A percentile compares a stretch with the other conserved stretches of the same genome.
Conservation (phyloP, 1,140 invertebrate species). For the Pollicipes pollicipes region DNA sequence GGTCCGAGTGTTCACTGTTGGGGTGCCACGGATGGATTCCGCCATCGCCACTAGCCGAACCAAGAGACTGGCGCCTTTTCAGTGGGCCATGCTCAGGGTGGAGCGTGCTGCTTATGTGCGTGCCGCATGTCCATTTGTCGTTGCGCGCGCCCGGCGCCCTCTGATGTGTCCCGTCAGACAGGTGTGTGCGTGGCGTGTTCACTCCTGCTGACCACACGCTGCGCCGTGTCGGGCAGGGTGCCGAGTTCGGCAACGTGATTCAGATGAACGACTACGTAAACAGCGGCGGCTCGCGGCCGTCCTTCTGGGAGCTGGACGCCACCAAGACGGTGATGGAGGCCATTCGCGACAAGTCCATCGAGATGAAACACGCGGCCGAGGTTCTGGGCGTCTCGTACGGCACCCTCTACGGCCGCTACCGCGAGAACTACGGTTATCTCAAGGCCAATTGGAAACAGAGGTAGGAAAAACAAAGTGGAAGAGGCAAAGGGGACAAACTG, state of each 20-base stretch:
- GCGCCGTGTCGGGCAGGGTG: too few relatives aligned
- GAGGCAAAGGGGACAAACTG: neutral
- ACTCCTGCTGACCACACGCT: too few relatives aligned
- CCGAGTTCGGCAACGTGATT: slow-evolving; percentile 3
- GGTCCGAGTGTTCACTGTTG: too few relatives aligned
- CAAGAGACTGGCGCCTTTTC: too few relatives aligned
- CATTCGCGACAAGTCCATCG: slow-evolving; percentile 57
- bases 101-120: too few relatives aligned
- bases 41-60: too few relatives aligned
- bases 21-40: too few relatives aligned
- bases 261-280: slow-evolving; percentile 6
- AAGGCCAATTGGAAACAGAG: slow-evolving; percentile 2
- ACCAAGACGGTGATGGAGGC: slow-evolving; percentile 67
- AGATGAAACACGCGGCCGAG: slow-evolving; percentile 83
- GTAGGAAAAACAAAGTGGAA: neutral
- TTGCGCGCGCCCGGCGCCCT: too few relatives aligned
- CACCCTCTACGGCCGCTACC: slow-evolving; percentile 65
- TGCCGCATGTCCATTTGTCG: too few relatives aligned
- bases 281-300: neutral
- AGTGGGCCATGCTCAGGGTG: too few relatives aligned
- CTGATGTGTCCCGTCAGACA: too few relatives aligned
- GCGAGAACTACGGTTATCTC: slow-evolving; percentile 39
- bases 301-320: slow-evolving; percentile 72
- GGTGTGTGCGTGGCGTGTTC: too few relatives aligned
- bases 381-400: slow-evolving; percentile 72